Percentiles rank a stretch among this genome's conserved stretches.
Conservation (phyloP, 2,113 vertebrate species). For the Nothocercus julius region DNA sequence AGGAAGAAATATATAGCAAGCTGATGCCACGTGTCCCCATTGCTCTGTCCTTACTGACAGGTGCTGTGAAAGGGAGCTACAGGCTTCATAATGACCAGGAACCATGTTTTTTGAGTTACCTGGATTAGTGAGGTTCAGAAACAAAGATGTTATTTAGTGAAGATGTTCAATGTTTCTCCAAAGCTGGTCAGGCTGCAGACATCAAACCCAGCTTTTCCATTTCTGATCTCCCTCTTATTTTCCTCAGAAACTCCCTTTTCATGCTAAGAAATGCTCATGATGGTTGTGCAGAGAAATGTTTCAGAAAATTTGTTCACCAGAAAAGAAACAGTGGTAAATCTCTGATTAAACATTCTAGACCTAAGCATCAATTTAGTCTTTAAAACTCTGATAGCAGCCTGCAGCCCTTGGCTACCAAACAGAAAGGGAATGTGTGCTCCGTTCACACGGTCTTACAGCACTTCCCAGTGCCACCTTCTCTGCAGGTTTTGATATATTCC, state of each 20-base stretch:
- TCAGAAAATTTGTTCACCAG: accelerated
- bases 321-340: too few species aligned
- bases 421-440: background rate
- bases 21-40: accelerated
- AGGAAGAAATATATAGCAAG: background rate
- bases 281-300: background rate
- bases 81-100: background rate
- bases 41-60: background rate
- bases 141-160: background rate
- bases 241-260: background rate
- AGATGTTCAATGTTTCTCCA: background rate
- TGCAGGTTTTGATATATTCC: background rate
- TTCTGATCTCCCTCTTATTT: background rate
- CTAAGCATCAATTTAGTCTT: background rate
- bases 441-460: background rate
- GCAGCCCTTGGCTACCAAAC: background rate
- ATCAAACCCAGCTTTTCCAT: background rate
- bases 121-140: background rate
- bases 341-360: too few species aligned
- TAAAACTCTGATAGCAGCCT: background rate
- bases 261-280: background rate
- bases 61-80: background rate
- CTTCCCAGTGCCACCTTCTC: background rate
- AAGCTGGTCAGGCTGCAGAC: background rate
- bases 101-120: background rate